Evolutionary conservation across 1,140 invertebrate species (phyloP), one percentile per base, ranked within the genome.

Genomic region (Drosophila ironensis): DNA sequence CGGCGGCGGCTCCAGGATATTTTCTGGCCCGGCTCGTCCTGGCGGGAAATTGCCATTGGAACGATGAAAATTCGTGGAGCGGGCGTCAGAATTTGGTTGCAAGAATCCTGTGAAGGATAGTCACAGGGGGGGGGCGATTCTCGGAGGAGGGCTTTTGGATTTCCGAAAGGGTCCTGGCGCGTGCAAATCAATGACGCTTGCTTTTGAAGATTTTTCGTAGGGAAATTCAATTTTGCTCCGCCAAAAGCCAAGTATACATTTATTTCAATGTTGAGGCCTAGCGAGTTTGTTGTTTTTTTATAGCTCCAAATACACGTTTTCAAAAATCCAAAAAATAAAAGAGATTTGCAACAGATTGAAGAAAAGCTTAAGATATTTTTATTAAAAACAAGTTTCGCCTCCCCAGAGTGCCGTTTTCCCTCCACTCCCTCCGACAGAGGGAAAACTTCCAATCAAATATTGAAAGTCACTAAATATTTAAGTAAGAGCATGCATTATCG

Each of bases 171-270:
- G n/a, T n/a, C n/a, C n/a, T n/a, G n/a, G n/a, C 3, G 30, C 8
- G 17, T 56, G 22, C 40, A 57, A 72, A 81, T 82, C 76, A 59
- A 70, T 68, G 41, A 76, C 19, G 56, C 60, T 78, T 61, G 74
- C 74, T 76, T 81, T 81, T 82, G 67, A 81, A 76, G 77, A 81
- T 80, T 82, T 72, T 63, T 75, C 16, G 19, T 25, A 17, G 42
- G 67, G 12, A 76, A 82, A 81, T 77, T 82, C 47, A 70, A 82
- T 81, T 76, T 68, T 53, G 30, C 53, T 40, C 25, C 42, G 42
- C 59, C 46, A 82, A 76, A 61, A 17, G 59, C 38, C 27, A 40
- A 25, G 22, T 46, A 11, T 44, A 20, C 14, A 24, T 41, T 8
- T 37, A 30, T 11, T 30, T 4, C 1, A n/a, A 11, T 25, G 24